Evolutionary conservation across 2,888 invertebrate genomes (phyloP), one percentile per base, ranked within the genome.

Genomic region (Folsomia manolachei): DNA sequence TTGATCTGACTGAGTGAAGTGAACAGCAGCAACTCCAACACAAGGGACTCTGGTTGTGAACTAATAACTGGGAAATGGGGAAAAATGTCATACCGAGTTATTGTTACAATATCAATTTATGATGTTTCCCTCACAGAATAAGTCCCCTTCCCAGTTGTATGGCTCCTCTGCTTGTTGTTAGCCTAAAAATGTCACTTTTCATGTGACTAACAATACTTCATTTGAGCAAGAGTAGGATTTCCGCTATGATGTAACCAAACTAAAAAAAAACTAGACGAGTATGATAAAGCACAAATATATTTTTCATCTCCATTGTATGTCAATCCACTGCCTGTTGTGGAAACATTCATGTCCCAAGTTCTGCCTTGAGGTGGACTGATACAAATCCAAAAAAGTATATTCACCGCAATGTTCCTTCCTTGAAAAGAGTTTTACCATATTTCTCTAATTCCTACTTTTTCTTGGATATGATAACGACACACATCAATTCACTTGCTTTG

Each of bases 201-300:
- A 67, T 67, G 52, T 60, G 67, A 67, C 56, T 67, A 67, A 67
- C 67, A 67, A 67, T 67, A 56, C 67, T 56, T 67, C 67, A 67
- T 67, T 67, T 67, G 53, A 67, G 66, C 39, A 52, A 9, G 4
- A 39, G 39, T 39, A 39, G 56, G 56, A 56, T 56, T 56, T 56
- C 56, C 56, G 7, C 7, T n/a, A 14, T 56, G 11, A n/a, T n/a
- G n/a, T n/a, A n/a, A n/a, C n/a, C 23, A 11, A 4, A 60, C 60
- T 60, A 19, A n/a, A 60, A 60, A n/a, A 60, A 4, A 60, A 60
- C 23, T n/a, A 11, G 14, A n/a, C n/a, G n/a, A n/a, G n/a, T 39
- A 14, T 39, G 39, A 39, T 39, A 14, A 39, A 9, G 39, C 39
- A 39, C 7, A 39, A 39, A 39, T 39, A 39, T 39, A 39, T 39